These are phyloP conservation scores for Marasmarcha lunaedactyla DNA, from an alignment of 2,888 invertebrate species.

Conservation along the genomic window DNA sequence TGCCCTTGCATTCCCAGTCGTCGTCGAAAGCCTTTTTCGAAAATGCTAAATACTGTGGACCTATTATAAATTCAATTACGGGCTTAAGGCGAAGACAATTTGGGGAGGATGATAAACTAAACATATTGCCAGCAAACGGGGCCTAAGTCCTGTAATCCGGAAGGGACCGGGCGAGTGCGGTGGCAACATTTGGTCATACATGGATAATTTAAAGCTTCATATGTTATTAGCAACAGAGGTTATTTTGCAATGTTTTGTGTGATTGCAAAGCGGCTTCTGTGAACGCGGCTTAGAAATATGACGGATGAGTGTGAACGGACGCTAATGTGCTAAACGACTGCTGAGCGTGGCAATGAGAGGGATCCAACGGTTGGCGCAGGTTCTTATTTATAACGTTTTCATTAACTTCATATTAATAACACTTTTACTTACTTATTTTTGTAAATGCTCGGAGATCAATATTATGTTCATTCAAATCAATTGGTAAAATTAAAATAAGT, in stretches of 20 bases:
- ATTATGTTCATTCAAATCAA: too few relatives aligned
- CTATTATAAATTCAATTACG: conserved; percentile 67
- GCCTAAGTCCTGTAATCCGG: conserved; percentile 38
- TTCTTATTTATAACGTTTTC: too few relatives aligned
- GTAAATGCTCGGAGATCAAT: too few relatives aligned
- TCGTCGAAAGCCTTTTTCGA: conserved; percentile 12
- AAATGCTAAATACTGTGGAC: conserved; percentile 48
- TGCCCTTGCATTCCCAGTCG: conserved; percentile 7
- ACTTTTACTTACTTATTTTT: too few relatives aligned
- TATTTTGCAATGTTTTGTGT: too few relatives aligned
- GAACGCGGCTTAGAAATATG: background rate
- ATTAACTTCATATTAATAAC: too few relatives aligned
- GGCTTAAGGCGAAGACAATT: conserved; percentile 48
- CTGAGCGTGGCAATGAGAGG: background rate
- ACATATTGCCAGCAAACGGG: conserved; percentile 50
- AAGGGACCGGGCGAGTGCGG: conserved; percentile 12
- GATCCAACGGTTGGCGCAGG: too few relatives aligned
- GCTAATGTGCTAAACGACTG: background rate
- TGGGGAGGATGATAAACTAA: conserved; percentile 37
- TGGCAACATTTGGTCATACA: conserved; percentile 1
- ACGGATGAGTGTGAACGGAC: background rate
- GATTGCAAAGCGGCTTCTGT: background rate
- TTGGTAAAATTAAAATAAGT: too few relatives aligned
- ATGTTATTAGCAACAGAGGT: too few relatives aligned
- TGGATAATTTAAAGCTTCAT: too few relatives aligned